Evolutionary conservation across 2,888 invertebrate species (phyloP), one percentile per base, ranked within the genome.

Genomic region (Strigamia transsilvanica): DNA sequence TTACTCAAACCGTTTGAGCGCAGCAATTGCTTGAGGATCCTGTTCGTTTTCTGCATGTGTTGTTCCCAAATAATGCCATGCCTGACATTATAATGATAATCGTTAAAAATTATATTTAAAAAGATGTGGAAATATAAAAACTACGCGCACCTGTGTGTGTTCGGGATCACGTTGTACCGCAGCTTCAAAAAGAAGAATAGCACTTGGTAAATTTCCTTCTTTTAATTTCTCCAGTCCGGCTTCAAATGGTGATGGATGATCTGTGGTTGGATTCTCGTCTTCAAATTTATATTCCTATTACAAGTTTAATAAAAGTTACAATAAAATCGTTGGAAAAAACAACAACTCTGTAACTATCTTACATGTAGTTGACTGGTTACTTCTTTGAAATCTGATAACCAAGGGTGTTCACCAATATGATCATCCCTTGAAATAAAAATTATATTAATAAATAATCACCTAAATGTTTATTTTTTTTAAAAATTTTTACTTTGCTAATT

Each of bases 1-100:
- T 38, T 5, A 9, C 6, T 2, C 38, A 79, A 15, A 79, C 42
- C 79, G 34, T 79, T 41, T 80, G 18, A 80, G 51, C 10, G 51
- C 80, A 21, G 38, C 80, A 86, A 99, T 99, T 12, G 97, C 97
- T 85, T 93, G 90, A 3, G 95, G 94, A 88, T 99, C 99, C 89
- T 93, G 97, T 90, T 99, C 99, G 90, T 99, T 99, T 90, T 99
- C 97, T 56, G 99, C 97, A 88, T 98, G 98, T 41, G 97, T 94
- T 81, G 93, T 94, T 12, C 98, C 98, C 79, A 98, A 89, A 46
- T 94, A 89, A 84, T 94, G 92, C 98, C 98, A 98, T 0, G 93
- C 87, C 84, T 84, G 56, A 82, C 7, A 7, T 5, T 34, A 34
- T 7, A 34, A 34, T 34, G 7, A 7, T 34, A n/a, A n/a, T n/a